phyloP scores from a whole-genome alignment of 2,797 vertebrate genomes.

The Acanthurus leucopareius region DNA sequence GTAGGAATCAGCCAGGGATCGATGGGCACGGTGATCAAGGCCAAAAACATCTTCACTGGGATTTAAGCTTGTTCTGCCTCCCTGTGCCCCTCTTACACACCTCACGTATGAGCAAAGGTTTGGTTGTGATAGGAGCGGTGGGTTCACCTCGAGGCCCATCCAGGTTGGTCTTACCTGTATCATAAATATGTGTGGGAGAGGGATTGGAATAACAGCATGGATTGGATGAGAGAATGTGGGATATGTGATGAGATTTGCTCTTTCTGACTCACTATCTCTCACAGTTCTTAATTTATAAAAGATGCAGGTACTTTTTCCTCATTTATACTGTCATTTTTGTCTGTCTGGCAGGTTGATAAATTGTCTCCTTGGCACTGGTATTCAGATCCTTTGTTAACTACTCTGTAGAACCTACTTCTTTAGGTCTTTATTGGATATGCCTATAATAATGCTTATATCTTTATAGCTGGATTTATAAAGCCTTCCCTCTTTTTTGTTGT shows the following conservation, averaged over 20 bases:
- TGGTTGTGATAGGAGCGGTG: conserved; percentile 41
- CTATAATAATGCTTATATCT: neutral
- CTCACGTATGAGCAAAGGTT: conserved; percentile 44
- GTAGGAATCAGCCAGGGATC: conserved; percentile 87
- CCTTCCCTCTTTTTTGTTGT: neutral
- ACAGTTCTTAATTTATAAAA: conserved; percentile 7
- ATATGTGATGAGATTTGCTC: neutral
- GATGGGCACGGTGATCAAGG: conserved; percentile 88
- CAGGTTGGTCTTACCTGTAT: conserved; percentile 20
- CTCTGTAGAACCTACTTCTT: conserved; percentile 8
- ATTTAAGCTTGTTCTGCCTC: conserved; percentile 79
- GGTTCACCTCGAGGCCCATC: conserved; percentile 33
- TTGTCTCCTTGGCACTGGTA: neutral
- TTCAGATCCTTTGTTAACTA: conserved; percentile 1
- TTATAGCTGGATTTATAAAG: neutral
- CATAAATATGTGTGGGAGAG: neutral
- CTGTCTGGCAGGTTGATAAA: neutral
- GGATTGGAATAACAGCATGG: conserved; percentile 3
- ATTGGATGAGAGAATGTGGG: conserved; percentile 6
- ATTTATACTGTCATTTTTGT: conserved; percentile 4
- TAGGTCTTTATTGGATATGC: neutral
- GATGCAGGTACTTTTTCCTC: neutral
- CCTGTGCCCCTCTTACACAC: conserved; percentile 62
- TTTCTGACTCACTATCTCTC: conserved; percentile 1
- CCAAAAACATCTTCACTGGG: conserved; percentile 88